These are phyloP conservation scores for Bombyx mori DNA, from an alignment of 1,140 invertebrate species.

Conservation along the genomic window DNA sequence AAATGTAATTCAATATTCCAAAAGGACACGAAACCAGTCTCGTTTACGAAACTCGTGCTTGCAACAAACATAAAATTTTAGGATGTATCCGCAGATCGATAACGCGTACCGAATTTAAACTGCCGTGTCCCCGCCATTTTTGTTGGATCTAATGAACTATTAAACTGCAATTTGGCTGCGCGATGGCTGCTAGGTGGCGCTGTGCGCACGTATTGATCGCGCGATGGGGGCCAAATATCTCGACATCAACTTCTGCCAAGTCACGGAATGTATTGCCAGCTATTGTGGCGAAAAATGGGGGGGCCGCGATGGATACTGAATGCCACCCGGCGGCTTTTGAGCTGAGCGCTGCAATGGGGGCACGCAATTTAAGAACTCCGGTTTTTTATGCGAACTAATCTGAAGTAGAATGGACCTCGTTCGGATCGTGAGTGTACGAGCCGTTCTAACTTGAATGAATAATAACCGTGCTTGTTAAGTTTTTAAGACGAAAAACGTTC, in stretches of 20 bases:
- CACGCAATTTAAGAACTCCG: slow-evolving; percentile 5
- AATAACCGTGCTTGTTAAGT: too few species aligned
- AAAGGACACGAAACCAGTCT: too few species aligned
- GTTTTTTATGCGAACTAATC: neutral
- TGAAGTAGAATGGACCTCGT: slow-evolving; percentile 3
- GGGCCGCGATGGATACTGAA: slow-evolving; percentile 31
- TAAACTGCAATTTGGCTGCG: slow-evolving; percentile 69
- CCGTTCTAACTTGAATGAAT: too few species aligned
- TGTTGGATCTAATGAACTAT: slow-evolving; percentile 69
- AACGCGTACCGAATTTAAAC: slow-evolving; percentile 64
- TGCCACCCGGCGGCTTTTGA: slow-evolving; percentile 1
- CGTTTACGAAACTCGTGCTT: neutral
- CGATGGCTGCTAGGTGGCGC: slow-evolving; percentile 58
- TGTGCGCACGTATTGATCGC: slow-evolving; percentile 66
- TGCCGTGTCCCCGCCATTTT: slow-evolving; percentile 63
- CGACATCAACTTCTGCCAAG: slow-evolving; percentile 59
- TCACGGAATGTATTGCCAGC: slow-evolving; percentile 66
- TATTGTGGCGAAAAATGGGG: slow-evolving; percentile 63
- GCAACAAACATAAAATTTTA: slow-evolving; percentile 17
- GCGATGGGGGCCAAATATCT: slow-evolving; percentile 45
- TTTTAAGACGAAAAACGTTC: too few species aligned
- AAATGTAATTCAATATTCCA: too few species aligned
- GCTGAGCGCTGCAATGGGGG: slow-evolving; percentile 1
- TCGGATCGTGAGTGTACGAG: neutral
- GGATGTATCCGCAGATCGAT: slow-evolving; percentile 49